Percentiles rank a stretch among this genome's conserved stretches.
Conservation (phyloP, 2,888 invertebrate genomes). For the Lysandra coridon region DNA sequence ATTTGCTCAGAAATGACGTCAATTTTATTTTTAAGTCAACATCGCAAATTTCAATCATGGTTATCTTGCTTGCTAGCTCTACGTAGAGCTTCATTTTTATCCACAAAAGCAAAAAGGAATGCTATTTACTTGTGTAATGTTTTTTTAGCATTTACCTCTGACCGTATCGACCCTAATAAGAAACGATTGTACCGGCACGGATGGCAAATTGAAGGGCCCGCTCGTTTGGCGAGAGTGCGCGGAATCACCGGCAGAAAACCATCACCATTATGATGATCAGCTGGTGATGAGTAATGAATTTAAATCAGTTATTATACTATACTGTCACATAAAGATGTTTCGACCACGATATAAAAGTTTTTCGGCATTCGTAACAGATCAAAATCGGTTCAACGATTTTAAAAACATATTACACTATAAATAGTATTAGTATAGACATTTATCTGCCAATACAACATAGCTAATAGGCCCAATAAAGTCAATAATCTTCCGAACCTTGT, state of each 20-base stretch:
- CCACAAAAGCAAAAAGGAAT: background rate
- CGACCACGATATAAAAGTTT: too few relatives aligned
- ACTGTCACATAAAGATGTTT: too few relatives aligned
- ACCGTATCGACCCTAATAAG: background rate
- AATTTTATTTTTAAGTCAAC: too few relatives aligned
- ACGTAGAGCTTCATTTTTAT: background rate
- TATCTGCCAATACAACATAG: background rate
- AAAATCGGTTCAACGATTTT: too few relatives aligned
- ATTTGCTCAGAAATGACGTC: too few relatives aligned
- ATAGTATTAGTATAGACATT: too few relatives aligned
- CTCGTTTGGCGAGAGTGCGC: slow-evolving; percentile 2
- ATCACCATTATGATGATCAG: slow-evolving; percentile 4
- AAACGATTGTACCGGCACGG: background rate
- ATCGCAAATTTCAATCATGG: too few relatives aligned
- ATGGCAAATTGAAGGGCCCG: background rate
- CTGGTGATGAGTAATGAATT: background rate
- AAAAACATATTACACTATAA: too few relatives aligned
- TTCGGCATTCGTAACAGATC: too few relatives aligned
- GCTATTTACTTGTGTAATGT: background rate
- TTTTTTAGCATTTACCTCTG: background rate
- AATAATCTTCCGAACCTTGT: background rate
- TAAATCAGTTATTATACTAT: background rate
- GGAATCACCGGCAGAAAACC: background rate
- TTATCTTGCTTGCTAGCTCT: background rate
- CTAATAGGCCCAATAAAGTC: background rate